Evolutionary conservation across 2,113 vertebrate species (phyloP).

Genomic region (Colinus virginianus): DNA sequence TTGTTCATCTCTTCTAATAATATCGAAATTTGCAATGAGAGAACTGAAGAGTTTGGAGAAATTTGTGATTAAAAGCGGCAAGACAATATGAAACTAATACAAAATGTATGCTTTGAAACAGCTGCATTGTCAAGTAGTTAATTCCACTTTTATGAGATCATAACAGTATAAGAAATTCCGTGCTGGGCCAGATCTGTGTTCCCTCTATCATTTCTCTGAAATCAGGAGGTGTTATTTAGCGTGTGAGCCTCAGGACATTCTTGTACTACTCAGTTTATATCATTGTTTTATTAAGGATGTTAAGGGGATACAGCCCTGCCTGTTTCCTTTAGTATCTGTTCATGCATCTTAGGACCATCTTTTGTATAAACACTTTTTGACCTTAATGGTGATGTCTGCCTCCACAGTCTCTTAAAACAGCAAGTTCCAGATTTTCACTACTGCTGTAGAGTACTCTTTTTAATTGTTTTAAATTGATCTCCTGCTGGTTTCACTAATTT

Average conservation of each 20-base stretch:
- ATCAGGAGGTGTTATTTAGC: neutral
- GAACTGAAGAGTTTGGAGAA: neutral
- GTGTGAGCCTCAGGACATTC: neutral
- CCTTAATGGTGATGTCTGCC: neutral
- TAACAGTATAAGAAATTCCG: neutral
- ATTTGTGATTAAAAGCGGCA: neutral
- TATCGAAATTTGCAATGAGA: neutral
- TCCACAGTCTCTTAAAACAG: neutral
- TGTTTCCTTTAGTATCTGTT: neutral
- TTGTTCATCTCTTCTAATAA: neutral
- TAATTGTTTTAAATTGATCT: neutral
- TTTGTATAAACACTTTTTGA: neutral
- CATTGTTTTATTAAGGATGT: neutral
- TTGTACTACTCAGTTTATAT: neutral
- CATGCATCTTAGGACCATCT: neutral
- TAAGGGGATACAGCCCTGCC: neutral
- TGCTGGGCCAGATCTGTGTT: neutral
- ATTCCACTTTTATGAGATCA: neutral
- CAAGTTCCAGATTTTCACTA: neutral
- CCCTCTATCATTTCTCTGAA: neutral
- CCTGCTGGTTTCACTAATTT: neutral
- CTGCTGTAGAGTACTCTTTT: neutral
- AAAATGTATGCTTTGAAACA: conserved; percentile 11
- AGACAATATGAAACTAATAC: neutral
- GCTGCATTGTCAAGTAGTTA: neutral